Evolutionary conservation across 1,140 invertebrate species (phyloP), one percentile per base, ranked within the genome.

Genomic region (Lerema accius): DNA sequence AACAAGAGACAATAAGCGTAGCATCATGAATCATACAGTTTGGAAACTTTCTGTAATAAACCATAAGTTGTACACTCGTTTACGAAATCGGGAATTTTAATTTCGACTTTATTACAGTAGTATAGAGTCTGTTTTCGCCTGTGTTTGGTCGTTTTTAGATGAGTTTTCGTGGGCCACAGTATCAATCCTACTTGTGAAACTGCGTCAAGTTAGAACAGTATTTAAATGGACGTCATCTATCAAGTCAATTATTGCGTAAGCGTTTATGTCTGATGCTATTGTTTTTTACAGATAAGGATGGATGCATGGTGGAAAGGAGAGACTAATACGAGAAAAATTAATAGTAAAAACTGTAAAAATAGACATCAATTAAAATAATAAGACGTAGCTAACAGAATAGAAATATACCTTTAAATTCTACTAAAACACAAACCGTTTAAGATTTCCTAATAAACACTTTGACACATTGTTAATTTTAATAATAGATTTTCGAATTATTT

Each of bases 1-100:
- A n/a, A n/a, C n/a, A n/a, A n/a, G n/a, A 78, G 71, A 80, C 78
- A 81, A 82, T 81, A 73, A 82, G 64, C 69, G 68, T 66, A 67
- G 39, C 59, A 63, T 69, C 19, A 73, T 83, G 79, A 84, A 75
- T 86, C 82, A 84, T 23, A 23, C 23, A 63, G 68, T 82, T 82
- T 80, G 67, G 76, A 76, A 83, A 84, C 64, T 61, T 43, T 68
- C 32, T 49, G 72, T 82, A 78, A 79, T 80, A 50, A 10, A 13
- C 26, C 26, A 16, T 39, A 66, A 43, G 48, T 65, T 50, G 15
- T 65, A 63, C 45, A 58, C 37, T 23, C 35, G 45, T 71, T 68
- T 67, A 68, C 65, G 61, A 69, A 73, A 28, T 55, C 7, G 15
- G 17, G 7, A 9, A 16, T 2, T 9, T 9, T 0, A 43, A 16